phyloP scores from a whole-genome alignment of 2,797 vertebrate species.

The Sciurus carolinensis region DNA sequence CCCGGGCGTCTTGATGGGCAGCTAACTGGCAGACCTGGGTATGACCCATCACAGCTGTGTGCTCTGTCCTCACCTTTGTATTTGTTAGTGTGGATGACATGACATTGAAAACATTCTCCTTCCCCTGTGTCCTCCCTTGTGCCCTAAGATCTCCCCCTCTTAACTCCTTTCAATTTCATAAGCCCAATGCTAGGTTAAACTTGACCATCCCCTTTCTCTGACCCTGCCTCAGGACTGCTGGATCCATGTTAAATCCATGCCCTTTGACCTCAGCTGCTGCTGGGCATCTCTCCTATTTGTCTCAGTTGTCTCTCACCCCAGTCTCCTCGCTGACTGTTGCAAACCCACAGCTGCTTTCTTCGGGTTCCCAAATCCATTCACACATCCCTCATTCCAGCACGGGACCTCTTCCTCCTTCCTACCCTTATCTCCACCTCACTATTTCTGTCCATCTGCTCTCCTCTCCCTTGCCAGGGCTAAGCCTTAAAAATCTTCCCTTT shows the following conservation, averaged over 20 bases:
- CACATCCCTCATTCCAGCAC: background rate
- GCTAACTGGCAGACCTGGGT: background rate
- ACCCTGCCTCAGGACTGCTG: background rate
- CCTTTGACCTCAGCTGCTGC: background rate
- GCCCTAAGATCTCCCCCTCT: background rate
- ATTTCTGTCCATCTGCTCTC: background rate
- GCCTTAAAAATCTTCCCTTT: background rate
- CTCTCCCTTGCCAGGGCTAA: background rate
- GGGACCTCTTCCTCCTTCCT: background rate
- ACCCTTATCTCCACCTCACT: background rate
- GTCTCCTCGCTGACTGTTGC: background rate
- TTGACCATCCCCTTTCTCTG: background rate
- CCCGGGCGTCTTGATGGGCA: background rate
- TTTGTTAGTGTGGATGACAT: background rate
- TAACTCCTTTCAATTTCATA: background rate
- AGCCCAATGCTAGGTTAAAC: background rate
- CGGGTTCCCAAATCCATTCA: background rate
- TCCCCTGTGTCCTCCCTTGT: no score
- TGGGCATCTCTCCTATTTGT: background rate
- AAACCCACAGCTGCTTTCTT: background rate
- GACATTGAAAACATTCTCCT: background rate
- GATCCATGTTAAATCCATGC: background rate
- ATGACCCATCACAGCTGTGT: background rate
- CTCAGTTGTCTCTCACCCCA: background rate
- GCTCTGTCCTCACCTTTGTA: background rate